Evolutionary conservation across 2,888 invertebrate species (phyloP).

Genomic region (Pediacus dermestoides): DNA sequence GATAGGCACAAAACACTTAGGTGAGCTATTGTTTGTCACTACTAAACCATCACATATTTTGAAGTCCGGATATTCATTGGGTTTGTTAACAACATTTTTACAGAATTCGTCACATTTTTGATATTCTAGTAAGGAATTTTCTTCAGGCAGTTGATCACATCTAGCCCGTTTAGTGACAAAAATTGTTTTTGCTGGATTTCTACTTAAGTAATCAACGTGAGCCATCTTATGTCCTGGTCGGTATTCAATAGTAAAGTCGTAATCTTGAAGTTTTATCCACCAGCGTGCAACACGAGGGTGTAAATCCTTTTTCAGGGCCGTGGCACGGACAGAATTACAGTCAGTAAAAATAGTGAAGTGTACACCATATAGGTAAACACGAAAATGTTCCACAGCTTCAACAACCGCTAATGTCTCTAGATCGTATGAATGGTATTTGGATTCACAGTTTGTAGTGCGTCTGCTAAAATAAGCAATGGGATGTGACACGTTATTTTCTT

Average conservation of each 20-base stretch:
- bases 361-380: conserved; percentile 21
- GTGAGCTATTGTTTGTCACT: background rate
- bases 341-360: conserved; percentile 25
- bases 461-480: conserved; percentile 20
- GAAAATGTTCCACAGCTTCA: conserved; percentile 21
- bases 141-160: background rate
- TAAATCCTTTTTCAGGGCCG: conserved; percentile 23
- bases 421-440: conserved; percentile 32
- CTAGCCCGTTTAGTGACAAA: too few relatives aligned
- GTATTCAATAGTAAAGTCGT: conserved; percentile 21
- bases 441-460: conserved; percentile 13
- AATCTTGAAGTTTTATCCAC: conserved; percentile 27
- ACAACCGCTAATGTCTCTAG: conserved; percentile 39
- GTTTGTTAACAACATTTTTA: background rate
- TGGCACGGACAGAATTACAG: conserved; percentile 22
- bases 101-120: conserved; percentile 1
- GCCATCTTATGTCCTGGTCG: conserved; percentile 21
- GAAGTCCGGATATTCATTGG: conserved; percentile 7
- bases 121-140: background rate
- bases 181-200: conserved; percentile 23
- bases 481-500: conserved; percentile 10
- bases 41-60: conserved; percentile 12
- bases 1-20: conserved; percentile 5
- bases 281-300: conserved; percentile 26
- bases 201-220: conserved; percentile 24